Evolutionary conservation across 2,113 vertebrate species (phyloP).

Genomic region (Crotalus helleri): DNA sequence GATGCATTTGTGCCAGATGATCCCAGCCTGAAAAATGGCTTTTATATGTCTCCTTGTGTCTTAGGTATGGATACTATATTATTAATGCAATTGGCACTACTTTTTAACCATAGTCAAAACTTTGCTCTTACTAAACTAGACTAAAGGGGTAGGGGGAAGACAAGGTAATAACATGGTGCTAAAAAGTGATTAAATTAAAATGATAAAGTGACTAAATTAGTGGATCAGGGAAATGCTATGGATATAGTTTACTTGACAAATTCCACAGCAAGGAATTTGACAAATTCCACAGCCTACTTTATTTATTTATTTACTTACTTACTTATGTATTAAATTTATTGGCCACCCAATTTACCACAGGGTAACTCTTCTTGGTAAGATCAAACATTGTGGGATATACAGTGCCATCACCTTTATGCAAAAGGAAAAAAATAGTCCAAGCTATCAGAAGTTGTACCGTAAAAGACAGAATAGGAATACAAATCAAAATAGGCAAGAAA

Average conservation of each 20-base stretch:
- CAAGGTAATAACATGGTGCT: neutral
- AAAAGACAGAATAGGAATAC: neutral
- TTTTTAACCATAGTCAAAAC: neutral
- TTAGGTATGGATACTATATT: slow-evolving; percentile 71
- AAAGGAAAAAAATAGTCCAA: neutral
- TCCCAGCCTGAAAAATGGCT: slow-evolving; percentile 85
- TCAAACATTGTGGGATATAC: too few relatives aligned
- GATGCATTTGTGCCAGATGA: slow-evolving; percentile 78
- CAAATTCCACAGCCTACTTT: neutral
- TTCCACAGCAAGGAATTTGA: neutral
- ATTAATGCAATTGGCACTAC: neutral
- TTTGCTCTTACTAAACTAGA: neutral
- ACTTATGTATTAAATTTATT: neutral
- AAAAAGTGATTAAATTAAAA: neutral
- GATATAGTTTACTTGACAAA: neutral
- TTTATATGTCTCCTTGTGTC: slow-evolving; percentile 89
- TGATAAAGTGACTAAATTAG: neutral
- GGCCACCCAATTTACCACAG: too few relatives aligned
- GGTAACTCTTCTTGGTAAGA: too few relatives aligned
- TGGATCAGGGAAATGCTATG: neutral
- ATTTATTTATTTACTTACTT: neutral
- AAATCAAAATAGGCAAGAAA: neutral
- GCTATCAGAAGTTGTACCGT: neutral
- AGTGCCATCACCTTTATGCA: neutral
- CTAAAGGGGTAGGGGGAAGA: neutral